Percentiles rank a stretch among this genome's conserved stretches.
These are phyloP conservation scores for Litocranius walleri DNA, from an alignment of 2,113 vertebrate genomes.

Conservation along the genomic window DNA sequence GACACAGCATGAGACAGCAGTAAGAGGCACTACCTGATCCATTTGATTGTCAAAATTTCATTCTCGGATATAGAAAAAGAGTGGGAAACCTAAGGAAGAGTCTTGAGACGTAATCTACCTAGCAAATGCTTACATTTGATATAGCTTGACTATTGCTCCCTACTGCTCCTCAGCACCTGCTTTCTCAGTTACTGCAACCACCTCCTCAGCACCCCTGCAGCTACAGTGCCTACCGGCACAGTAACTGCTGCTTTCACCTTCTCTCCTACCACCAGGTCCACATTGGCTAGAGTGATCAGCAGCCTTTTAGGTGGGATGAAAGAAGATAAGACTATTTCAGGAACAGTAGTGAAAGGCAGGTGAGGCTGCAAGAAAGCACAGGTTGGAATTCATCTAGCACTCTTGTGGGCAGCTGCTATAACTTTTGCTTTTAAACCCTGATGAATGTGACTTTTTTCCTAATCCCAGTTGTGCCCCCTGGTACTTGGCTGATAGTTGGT, in stretches of 20 bases:
- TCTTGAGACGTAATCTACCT: neutral
- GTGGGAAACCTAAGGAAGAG: neutral
- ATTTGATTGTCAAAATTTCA: neutral
- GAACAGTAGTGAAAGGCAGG: neutral
- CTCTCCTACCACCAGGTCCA: neutral
- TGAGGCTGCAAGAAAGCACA: neutral
- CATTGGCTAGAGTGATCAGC: neutral
- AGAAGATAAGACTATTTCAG: neutral
- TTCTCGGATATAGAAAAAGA: neutral
- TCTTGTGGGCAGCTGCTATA: neutral
- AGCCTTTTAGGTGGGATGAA: neutral
- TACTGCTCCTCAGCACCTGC: neutral
- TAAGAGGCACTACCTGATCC: neutral
- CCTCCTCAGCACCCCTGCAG: neutral
- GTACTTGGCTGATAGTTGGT: neutral
- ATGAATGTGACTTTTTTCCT: neutral
- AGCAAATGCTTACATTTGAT: neutral
- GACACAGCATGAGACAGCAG: neutral
- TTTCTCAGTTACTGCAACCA: neutral
- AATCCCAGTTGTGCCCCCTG: neutral
- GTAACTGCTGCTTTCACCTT: neutral
- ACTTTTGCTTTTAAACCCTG: neutral
- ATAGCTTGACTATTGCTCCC: neutral
- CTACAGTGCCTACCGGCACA: neutral
- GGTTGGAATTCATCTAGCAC: neutral